Evolutionary conservation across 2,888 invertebrate species (phyloP), one percentile per base, ranked within the genome.

Genomic region (Caenorhabditis doughertyi): DNA sequence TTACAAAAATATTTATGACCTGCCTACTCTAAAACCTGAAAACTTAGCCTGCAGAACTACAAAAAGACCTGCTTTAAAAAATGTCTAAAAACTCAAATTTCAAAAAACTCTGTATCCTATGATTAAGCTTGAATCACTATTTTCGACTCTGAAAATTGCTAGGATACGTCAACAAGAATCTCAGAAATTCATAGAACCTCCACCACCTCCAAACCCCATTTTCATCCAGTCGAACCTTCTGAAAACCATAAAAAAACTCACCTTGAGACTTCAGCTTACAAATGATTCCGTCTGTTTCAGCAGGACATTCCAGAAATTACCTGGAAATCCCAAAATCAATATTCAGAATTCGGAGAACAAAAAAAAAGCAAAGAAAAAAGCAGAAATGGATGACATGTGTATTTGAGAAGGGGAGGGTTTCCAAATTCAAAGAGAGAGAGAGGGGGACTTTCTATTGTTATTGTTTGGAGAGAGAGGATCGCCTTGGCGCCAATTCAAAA

Each of bases 401-500:
- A 62, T 80, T 79, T 72, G 76, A 77, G 76, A 73, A 49, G 49
- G 16, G 39, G 35, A 21, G 60, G 72, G 53, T 42, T 62, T 65
- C 55, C 44, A 47, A 47, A 56, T 56, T 71, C 44, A 27, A 21
- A 42, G 35, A 11, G 58, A 39, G 25, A 18, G 27, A 32, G n/a
- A 18, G 13, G 29, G n/a, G 39, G 39, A 16, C 23, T 32, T 27
- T 29, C 74, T 70, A 70, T 81, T 74, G 73, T 81, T 74, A 68
- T 81, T 81, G 58, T 77, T 58, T 13, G 25, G 42, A n/a, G n/a
- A n/a, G n/a, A n/a, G 74, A 70, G 53, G 68, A 81, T 81, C 74
- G 81, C 74, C 81, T 81, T 76, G 74, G 81, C 56, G 74, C 74
- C 68, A 81, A 81, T 81, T 76, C 64, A 76, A 81, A 81, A 81